Evolutionary conservation across 2,888 invertebrate genomes (phyloP), one percentile per base, ranked within the genome.

Genomic region (Antheraea assamensis): DNA sequence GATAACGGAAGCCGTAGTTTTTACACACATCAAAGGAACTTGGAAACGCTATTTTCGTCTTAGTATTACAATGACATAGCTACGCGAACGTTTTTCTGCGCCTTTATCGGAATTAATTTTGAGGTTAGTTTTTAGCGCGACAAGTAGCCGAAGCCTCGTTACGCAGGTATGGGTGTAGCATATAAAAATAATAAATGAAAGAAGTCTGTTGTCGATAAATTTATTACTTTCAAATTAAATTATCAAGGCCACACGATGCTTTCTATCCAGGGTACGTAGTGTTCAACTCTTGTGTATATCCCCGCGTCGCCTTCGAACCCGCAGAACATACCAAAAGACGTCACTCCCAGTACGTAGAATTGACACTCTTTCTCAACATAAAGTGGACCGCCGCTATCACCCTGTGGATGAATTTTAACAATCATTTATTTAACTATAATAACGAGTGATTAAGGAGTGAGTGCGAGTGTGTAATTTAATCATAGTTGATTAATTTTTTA

Each of bases 191-290:
- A 55, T n/a, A 1, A n/a, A n/a, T n/a, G 21, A n/a, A n/a, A 55
- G 7, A 7, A 55, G 7, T 55, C 7, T 55, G n/a, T n/a, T 55
- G n/a, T 19, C n/a, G 3, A 55, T 19, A n/a, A 49, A 49, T 3
- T 49, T 49, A 42, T 8, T 42, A 42, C 42, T 42, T 19, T 21
- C 3, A 52, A 52, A 4, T 21, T 52, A 21, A 52, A 7, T 55
- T n/a, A n/a, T 61, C 47, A 78, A 24, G 77, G 77, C 81, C 82
- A 82, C 27, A 81, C 78, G 7, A 79, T 10, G 21, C 72, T 71
- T 61, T 81, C 80, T 1, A 82, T 78, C 82, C 82, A 82, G 4
- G 77, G 76, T 7, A 78, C 55, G 17, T 82, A 82, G 74, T 78
- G 73, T 3, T 58, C 27, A 1, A 82, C 77, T 0, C 79, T 68